A percentile compares a stretch with the other conserved stretches of the same genome.
Conservation (phyloP, 1,140 invertebrate genomes). For the Adelges cooleyi region DNA sequence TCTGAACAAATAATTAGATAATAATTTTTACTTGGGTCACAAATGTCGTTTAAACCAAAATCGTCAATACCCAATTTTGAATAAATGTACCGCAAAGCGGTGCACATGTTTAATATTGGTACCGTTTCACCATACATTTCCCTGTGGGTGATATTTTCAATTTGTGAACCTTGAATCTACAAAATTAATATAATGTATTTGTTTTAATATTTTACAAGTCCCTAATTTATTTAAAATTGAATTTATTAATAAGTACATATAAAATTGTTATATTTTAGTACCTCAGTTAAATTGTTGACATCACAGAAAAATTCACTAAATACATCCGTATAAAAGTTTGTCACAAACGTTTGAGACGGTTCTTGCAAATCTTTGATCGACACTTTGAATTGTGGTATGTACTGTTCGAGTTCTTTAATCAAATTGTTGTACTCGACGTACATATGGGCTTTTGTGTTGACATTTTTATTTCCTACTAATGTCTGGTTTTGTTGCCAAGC, state of each 20-base stretch:
- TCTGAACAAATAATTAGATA: no score
- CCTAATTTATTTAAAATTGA: no score
- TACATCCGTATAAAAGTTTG: conserved; percentile 6
- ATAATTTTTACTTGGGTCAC: conserved; percentile 4
- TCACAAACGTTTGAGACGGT: background rate
- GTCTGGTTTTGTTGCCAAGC: background rate
- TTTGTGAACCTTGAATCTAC: conserved; percentile 11
- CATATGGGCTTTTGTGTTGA: background rate
- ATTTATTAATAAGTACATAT: no score
- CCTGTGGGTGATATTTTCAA: conserved; percentile 3
- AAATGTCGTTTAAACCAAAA: conserved; percentile 24
- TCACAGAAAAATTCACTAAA: conserved; percentile 10
- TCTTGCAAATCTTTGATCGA: conserved; percentile 17
- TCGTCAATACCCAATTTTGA: conserved; percentile 18
- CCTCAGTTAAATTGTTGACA: conserved; percentile 2
- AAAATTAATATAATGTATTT: no score
- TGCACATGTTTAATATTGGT: conserved; percentile 21
- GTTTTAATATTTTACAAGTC: no score
- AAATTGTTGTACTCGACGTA: background rate
- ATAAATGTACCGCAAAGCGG: conserved; percentile 5
- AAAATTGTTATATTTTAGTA: no score
- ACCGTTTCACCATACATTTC: conserved; percentile 17
- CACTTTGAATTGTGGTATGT: conserved; percentile 5
- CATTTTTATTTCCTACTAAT: background rate
- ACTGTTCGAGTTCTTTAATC: conserved; percentile 8